Evolutionary conservation across 2,797 vertebrate genomes (phyloP), one percentile per base, ranked within the genome.

Genomic region (Sebastes cheni): DNA sequence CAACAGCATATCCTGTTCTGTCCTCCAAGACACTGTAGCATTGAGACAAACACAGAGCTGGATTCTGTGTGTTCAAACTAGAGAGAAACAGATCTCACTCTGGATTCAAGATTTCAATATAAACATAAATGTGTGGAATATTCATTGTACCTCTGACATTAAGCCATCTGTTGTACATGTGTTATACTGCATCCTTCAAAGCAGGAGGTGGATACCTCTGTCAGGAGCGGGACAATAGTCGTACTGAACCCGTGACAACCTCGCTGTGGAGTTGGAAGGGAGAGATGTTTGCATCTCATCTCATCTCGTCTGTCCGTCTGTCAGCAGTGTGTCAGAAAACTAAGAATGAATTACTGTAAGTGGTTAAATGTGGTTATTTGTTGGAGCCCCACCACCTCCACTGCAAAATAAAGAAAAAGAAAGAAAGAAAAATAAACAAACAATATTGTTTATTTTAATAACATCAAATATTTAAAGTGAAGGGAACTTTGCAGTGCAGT

Each of bases 41-140:
- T 71, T 74, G 73, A 77, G 25, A 77, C 27, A 67, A 58, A 50
- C 1, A 14, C 14, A 59, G 3, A 56, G 54, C 14, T 46, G 5
- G 23, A 77, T 25, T 65, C 67, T 72, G 10, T 67, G n/a, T 69
- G 18, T 23, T 36, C 18, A 62, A 27, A 80, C 16, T 64, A 27
- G 18, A 71, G 27, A 58, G 58, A 73, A 61, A 39, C 46, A 46
- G 27, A 75, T 79, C 52, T 61, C 70, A 30, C 52, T 72, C 39
- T 81, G 52, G 39, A 69, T 74, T 83, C 60, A 67, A 89, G 18
- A 66, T 75, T 67, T 76, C 58, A 82, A 81, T 78, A 61, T 73
- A 46, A 79, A 81, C 81, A 77, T 22, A 70, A 79, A 75, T 77
- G n/a, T 68, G 18, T 80, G n/a, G 79, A 78, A 84, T 75, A 82